These are phyloP conservation scores for Ctenochaetus hawaiiensis DNA, from an alignment of 2,797 vertebrate species.

Conservation along the genomic window DNA sequence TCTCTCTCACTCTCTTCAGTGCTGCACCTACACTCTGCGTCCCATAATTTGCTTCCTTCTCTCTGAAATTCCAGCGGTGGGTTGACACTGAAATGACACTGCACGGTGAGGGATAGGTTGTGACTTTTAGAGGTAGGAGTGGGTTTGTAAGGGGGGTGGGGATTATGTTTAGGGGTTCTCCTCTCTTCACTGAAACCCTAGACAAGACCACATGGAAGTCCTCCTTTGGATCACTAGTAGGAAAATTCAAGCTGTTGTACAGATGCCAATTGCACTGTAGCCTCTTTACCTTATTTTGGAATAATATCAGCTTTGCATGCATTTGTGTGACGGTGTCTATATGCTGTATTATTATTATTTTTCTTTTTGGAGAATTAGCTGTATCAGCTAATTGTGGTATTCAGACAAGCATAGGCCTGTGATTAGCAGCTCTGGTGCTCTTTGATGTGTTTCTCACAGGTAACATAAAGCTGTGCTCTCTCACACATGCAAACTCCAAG, in stretches of 20 bases:
- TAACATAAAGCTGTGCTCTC: constrained; percentile 59
- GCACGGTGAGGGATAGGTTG: constrained; percentile 74
- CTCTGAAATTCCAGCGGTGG: constrained; percentile 81
- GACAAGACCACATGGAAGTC: constrained; percentile 55
- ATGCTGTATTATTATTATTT: neutral
- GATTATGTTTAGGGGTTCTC: constrained; percentile 71
- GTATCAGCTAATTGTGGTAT: constrained; percentile 62
- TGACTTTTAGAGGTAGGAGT: constrained; percentile 76
- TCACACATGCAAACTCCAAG: constrained; percentile 58
- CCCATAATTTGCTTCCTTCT: constrained; percentile 70
- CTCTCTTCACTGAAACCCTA: constrained; percentile 74
- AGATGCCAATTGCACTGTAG: neutral
- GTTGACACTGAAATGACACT: constrained; percentile 81
- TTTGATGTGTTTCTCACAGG: constrained; percentile 79
- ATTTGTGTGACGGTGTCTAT: neutral
- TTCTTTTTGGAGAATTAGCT: constrained; percentile 58
- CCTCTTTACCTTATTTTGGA: constrained; percentile 2
- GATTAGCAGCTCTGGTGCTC: constrained; percentile 66
- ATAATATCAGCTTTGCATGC: neutral
- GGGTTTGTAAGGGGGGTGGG: constrained; percentile 72
- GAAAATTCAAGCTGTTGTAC: constrained; percentile 12
- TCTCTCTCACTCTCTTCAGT: constrained; percentile 49
- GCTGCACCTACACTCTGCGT: constrained; percentile 57
- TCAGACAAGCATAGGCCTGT: constrained; percentile 71
- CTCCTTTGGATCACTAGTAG: constrained; percentile 46